Conservation (phyloP, 2,888 invertebrate species). For the Tipula lateralis region DNA sequence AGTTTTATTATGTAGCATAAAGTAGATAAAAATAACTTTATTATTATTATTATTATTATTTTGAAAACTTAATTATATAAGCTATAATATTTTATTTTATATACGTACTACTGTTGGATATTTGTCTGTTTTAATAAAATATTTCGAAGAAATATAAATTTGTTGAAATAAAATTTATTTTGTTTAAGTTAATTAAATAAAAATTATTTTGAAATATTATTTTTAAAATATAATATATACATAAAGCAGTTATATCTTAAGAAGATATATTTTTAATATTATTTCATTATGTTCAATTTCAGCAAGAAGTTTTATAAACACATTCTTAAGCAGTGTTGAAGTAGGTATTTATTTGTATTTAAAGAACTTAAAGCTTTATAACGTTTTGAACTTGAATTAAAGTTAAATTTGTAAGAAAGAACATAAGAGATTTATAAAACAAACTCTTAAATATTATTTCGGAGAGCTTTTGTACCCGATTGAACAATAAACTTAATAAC, state of each 20-base stretch:
- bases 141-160: background rate
- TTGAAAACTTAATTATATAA: background rate
- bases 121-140: background rate
- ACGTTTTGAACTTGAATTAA: too few species aligned
- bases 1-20: background rate
- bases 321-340: too few species aligned
- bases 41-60: background rate
- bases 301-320: background rate
- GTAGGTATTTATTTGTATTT: too few species aligned
- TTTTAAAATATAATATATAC: background rate
- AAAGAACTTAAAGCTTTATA: too few species aligned
- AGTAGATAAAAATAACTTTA: background rate
- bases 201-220: background rate
- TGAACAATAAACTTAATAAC: too few species aligned
- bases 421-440: too few species aligned
- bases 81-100: background rate
- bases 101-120: background rate
- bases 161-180: background rate
- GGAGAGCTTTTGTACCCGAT: too few species aligned
- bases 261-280: background rate
- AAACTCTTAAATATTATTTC: too few species aligned
- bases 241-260: background rate
- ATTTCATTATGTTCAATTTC: background rate
- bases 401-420: too few species aligned
- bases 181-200: background rate